These are phyloP conservation scores for Drosophila diplacantha DNA, from an alignment of 2,888 invertebrate species.

Conservation along the genomic window DNA sequence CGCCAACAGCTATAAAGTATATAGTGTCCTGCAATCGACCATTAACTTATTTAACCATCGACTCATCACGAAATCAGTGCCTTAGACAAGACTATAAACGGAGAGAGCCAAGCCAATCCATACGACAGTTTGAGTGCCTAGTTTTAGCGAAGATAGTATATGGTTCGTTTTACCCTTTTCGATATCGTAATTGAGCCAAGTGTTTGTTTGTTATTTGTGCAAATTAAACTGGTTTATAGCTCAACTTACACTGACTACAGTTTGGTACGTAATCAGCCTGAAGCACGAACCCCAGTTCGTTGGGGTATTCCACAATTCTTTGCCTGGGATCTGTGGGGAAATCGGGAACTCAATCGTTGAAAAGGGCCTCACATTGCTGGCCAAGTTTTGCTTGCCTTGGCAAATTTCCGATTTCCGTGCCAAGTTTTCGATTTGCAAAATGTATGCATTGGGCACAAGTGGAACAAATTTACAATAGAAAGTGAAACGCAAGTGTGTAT, in stretches of 20 bases:
- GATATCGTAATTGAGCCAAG: slow-evolving; percentile 17
- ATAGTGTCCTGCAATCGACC: slow-evolving; percentile 22
- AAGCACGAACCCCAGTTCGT: slow-evolving; percentile 6
- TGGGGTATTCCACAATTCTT: slow-evolving; percentile 1
- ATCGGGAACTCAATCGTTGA: background rate
- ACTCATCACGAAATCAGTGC: slow-evolving; percentile 30
- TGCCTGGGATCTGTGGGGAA: background rate
- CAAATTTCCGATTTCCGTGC: slow-evolving; percentile 18
- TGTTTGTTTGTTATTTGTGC: slow-evolving; percentile 31
- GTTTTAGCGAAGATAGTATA: slow-evolving; percentile 22
- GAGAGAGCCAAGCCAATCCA: slow-evolving; percentile 18
- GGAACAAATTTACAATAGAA: slow-evolving; percentile 20
- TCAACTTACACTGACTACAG: slow-evolving; percentile 11
- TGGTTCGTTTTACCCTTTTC: slow-evolving; percentile 20
- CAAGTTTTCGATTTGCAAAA: slow-evolving; percentile 29
- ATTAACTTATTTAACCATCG: slow-evolving; percentile 36
- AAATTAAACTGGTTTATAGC: slow-evolving; percentile 35
- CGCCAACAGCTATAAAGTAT: slow-evolving; percentile 29
- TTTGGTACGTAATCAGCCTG: slow-evolving; percentile 4
- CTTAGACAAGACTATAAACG: slow-evolving; percentile 23
- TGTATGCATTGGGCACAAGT: slow-evolving; percentile 40
- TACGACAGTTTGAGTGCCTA: slow-evolving; percentile 21
- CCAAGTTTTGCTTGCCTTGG: slow-evolving; percentile 23
- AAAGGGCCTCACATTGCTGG: slow-evolving; percentile 1
- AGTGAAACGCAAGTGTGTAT: slow-evolving; percentile 20